phyloP scores from a whole-genome alignment of 2,888 invertebrate genomes.

The Eretmocerus hayati region DNA sequence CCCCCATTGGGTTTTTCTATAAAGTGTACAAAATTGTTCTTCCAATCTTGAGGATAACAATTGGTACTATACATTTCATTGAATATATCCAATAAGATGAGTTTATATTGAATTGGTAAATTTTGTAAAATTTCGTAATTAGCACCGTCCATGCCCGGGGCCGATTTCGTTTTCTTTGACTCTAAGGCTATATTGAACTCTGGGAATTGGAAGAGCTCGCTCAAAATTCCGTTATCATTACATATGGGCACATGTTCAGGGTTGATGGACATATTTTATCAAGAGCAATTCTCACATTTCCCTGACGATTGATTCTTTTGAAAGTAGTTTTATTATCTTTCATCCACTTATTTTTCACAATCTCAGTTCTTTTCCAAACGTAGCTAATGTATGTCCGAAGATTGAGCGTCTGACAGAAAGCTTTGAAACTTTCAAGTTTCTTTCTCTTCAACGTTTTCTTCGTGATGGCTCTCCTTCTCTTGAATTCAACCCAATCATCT shows the following conservation, averaged over 20 bases:
- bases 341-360: not conserved
- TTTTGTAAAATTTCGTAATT: slow-evolving; percentile 1
- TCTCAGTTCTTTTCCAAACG: not conserved
- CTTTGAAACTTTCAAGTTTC: too few relatives aligned
- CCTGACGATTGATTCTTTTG: not conserved
- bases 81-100: slow-evolving; percentile 4
- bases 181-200: not conserved
- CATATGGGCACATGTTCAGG: not conserved
- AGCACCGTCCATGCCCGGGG: slow-evolving; percentile 8
- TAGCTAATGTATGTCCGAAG: not conserved
- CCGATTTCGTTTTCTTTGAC: not conserved
- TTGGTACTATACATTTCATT: slow-evolving; percentile 1
- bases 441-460: too few relatives aligned
- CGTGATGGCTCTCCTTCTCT: too few relatives aligned
- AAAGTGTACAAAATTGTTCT: slow-evolving; percentile 1
- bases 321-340: not conserved
- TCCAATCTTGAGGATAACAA: slow-evolving; percentile 3
- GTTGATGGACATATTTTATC: not conserved
- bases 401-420: too few relatives aligned
- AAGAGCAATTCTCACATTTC: not conserved
- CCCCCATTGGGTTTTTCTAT: slow-evolving; percentile 1
- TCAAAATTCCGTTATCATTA: not conserved
- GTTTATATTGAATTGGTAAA: slow-evolving; percentile 1
- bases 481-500: too few relatives aligned
- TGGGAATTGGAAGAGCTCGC: not conserved